Conservation (phyloP, 2,888 invertebrate genomes). For the Idaea straminata region DNA sequence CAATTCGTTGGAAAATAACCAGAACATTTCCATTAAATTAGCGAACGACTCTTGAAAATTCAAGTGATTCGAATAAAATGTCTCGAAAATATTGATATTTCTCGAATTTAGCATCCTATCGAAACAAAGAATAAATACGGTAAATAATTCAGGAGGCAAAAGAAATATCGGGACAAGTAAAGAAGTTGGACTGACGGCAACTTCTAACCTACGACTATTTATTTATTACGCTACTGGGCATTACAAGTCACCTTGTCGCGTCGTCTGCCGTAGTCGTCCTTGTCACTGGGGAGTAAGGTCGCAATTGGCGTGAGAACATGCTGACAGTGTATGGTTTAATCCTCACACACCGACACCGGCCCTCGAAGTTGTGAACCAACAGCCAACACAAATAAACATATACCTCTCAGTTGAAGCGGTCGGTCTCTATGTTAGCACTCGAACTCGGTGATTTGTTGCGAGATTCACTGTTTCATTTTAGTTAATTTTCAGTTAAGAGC, state of each 20-base stretch:
- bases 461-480: conserved; percentile 47
- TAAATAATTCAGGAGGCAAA: conserved; percentile 60
- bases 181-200: conserved; percentile 50
- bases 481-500: conserved; percentile 19
- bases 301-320: conserved; percentile 13
- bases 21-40: neutral
- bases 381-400: conserved; percentile 56
- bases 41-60: neutral
- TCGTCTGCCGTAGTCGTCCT: conserved; percentile 14
- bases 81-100: neutral
- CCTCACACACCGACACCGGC: conserved; percentile 28
- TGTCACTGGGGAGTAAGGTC: conserved; percentile 26
- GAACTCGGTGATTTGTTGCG: conserved; percentile 42
- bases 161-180: conserved; percentile 52
- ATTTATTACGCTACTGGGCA: conserved; percentile 67
- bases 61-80: conserved; percentile 3
- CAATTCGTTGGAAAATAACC: neutral
- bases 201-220: conserved; percentile 64
- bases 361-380: conserved; percentile 35
- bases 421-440: neutral
- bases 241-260: conserved; percentile 34
- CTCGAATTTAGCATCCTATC: conserved; percentile 40
- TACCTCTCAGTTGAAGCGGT: conserved; percentile 43
- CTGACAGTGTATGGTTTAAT: conserved; percentile 38
- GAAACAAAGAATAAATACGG: conserved; percentile 44